Evolutionary conservation across 2,888 invertebrate species (phyloP).

Genomic region (Rotaria magnacalcarata): DNA sequence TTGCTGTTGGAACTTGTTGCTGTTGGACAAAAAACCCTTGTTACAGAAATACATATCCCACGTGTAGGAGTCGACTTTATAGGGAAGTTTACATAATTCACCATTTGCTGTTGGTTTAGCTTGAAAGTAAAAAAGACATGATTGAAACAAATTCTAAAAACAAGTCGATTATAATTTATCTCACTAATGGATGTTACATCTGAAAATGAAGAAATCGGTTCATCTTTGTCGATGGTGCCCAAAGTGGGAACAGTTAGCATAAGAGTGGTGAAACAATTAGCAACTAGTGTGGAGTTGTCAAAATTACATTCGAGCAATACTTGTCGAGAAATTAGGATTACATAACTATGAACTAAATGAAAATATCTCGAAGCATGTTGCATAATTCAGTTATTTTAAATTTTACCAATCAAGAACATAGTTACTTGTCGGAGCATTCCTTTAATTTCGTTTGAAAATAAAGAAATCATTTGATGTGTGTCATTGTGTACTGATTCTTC

Average conservation of each 20-base stretch:
- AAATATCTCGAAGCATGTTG: too few species aligned
- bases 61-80: neutral
- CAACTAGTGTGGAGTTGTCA: neutral
- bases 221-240: too few species aligned
- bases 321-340: neutral
- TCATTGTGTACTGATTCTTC: too few species aligned
- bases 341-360: too few species aligned
- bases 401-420: too few species aligned
- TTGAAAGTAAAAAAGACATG: neutral
- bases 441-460: too few species aligned
- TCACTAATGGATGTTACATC: neutral
- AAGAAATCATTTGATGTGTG: too few species aligned
- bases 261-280: neutral
- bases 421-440: too few species aligned
- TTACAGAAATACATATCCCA: neutral
- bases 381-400: too few species aligned
- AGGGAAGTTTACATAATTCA: neutral
- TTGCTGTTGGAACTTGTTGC: neutral
- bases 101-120: neutral
- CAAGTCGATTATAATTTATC: too few species aligned
- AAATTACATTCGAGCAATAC: neutral
- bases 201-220: neutral
- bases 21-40: neutral
- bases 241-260: too few species aligned
- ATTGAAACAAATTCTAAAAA: too few species aligned